Evolutionary conservation across 2,113 vertebrate genomes (phyloP), one percentile per base, ranked within the genome.

Genomic region (Rana temporaria): DNA sequence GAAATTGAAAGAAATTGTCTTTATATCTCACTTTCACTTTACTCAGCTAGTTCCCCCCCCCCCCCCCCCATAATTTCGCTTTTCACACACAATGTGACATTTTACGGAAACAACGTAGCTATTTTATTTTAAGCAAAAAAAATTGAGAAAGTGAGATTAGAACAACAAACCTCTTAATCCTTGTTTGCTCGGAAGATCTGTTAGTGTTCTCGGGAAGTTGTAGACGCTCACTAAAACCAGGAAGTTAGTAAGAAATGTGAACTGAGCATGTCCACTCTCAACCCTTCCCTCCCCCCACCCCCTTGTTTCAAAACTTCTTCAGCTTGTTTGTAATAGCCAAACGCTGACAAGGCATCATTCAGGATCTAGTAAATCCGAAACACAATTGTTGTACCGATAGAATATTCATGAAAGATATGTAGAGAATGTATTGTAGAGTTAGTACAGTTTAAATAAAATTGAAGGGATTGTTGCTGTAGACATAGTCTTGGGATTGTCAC

Each of bases 1-100:
- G 60, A 38, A 8, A 42, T 30, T 9, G 18, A 18, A 26, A 17
- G 4, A 55, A 24, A 72, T 67, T 6, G 12, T n/a, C 38, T 5
- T 15, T 7, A 32, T 38, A 17, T 55, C 22, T 66, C 15, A 42
- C 30, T 72, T 72, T 72, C 68, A 72, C 42, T 81, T 72, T 81
- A 17, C 7, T 24, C 15, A 32, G 19, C 20, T 26, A 24, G 11
- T 16, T 1, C 19, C 4, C 16, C 1, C 42, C 26, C 53, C 42
- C 0, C 19, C 4, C 16, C 3, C n/a, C 53, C 53, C n/a, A 20
- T 70, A 24, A 8, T 24, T n/a, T 4, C 2, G 6, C 34, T 48
- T 14, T 48, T 48, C 14, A 12, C 18, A 0, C 12, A 18, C 1
- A 19, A 0, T 4, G 22, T 14, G 6, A 15, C 3, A 15, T 7